Conservation (phyloP, 2,888 invertebrate genomes). For the Zeuzera pyrina region DNA sequence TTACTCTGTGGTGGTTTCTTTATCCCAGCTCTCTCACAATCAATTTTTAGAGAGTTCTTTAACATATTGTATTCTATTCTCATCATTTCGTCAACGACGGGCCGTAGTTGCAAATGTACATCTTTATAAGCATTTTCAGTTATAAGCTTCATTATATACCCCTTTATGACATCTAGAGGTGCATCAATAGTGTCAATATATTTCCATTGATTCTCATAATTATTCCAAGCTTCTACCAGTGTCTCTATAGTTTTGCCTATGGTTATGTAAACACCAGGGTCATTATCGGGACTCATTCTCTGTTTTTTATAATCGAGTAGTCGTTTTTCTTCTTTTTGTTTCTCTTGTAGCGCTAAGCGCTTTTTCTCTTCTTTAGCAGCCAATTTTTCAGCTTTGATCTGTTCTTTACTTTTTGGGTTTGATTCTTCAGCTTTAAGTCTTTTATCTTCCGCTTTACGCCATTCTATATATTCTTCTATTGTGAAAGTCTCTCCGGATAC, state of each 20-base stretch:
- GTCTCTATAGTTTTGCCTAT: conserved; percentile 31
- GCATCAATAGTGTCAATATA: conserved; percentile 50
- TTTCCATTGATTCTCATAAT: conserved; percentile 50
- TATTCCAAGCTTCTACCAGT: conserved; percentile 32
- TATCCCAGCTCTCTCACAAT: conserved; percentile 29
- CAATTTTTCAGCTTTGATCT: conserved; percentile 56
- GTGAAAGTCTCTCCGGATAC: conserved; percentile 73
- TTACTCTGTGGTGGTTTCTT: conserved; percentile 27
- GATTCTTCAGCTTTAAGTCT: conserved; percentile 43
- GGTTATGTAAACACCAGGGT: conserved; percentile 49
- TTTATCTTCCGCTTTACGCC: conserved; percentile 40
- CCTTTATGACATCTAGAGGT: conserved; percentile 72
- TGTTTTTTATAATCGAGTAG: conserved; percentile 55
- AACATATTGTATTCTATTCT: conserved; percentile 67
- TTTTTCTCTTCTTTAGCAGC: conserved; percentile 52
- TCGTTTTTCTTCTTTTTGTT: conserved; percentile 42
- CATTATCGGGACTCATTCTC: conserved; percentile 57
- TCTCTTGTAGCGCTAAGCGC: conserved; percentile 40
- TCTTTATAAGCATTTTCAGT: conserved; percentile 76
- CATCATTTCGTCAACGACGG: conserved; percentile 80
- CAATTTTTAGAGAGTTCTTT: conserved; percentile 64
- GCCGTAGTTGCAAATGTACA: conserved; percentile 77
- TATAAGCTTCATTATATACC: conserved; percentile 76
- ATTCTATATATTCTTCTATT: conserved; percentile 71
- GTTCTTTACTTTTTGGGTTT: conserved; percentile 47